Evolutionary conservation across 2,113 vertebrate genomes (phyloP), one percentile per base, ranked within the genome.

Genomic region (Eublepharis macularius): DNA sequence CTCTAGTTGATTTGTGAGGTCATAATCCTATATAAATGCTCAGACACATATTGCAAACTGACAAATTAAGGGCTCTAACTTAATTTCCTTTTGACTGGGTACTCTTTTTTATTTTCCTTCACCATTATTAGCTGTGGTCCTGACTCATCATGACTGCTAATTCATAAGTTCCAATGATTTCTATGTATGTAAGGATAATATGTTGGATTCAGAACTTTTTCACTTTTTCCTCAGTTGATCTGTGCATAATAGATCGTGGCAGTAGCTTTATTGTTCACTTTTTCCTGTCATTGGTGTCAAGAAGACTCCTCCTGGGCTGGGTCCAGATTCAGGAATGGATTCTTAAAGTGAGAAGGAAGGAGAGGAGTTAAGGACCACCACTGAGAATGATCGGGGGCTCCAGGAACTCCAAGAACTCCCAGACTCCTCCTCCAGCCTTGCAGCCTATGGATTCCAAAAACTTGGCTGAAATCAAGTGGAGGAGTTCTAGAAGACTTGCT

Each of bases 1-100:
- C 86, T 26, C 51, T 84, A 66, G 39, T 87, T 83, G 45, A 68
- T 90, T 94, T 92, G 88, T 80, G 80, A 92, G 89, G 86, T 83
- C 90, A 75, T 86, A 87, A 36, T 76, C 87, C 75, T 86, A 87
- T 89, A 93, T 88, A 91, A 91, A 89, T 57, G 81, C 91, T 74
- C 74, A 87, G 84, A 60, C 81, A 87, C 75, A 80, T 93, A 91
- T 70, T 90, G 54, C 86, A 87, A 91, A 87, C 90, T 83, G 75
- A 73, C 43, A 51, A 90, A 91, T 86, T 90, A 91, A 87, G 85
- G 77, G 68, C 84, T 90, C 75, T 86, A 91, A 82, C 87, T 91
- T 93, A 43, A 91, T 90, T 92, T 94, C 87, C 10, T 79, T 84
- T 89, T 84, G 87, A 90, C 89, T 80, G 39, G 43, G 45, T 82